These are phyloP conservation scores for Medauroidea extradentata DNA, from an alignment of 1,140 invertebrate genomes.

Conservation along the genomic window DNA sequence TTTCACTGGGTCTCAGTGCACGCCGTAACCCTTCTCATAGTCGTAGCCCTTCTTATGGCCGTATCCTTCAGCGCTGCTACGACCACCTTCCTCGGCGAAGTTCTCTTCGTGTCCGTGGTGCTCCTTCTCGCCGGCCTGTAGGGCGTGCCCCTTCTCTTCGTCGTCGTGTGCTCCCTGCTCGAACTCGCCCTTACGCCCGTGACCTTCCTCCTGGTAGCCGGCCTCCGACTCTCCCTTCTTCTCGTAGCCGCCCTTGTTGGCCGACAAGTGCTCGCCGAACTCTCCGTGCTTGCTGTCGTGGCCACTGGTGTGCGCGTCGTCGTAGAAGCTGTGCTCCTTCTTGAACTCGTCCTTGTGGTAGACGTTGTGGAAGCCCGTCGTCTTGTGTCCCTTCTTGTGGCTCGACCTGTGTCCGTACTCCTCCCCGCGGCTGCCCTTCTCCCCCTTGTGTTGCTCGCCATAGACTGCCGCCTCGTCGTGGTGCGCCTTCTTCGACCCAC, in stretches of 20 bases:
- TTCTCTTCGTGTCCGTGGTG: constrained; percentile 37
- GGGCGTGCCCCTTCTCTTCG: constrained; percentile 41
- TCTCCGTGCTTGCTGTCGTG: constrained; percentile 52
- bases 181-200: constrained; percentile 43
- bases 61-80: not conserved
- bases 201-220: constrained; percentile 41
- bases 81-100: constrained; percentile 5
- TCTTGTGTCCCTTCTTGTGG: constrained; percentile 62
- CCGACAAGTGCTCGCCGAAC: constrained; percentile 45
- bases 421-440: constrained; percentile 40
- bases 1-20: not conserved
- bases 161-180: constrained; percentile 45
- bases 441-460: constrained; percentile 42
- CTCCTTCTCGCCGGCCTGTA: constrained; percentile 42
- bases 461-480: constrained; percentile 42
- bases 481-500: constrained; percentile 36
- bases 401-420: constrained; percentile 38
- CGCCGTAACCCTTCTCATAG: not conserved
- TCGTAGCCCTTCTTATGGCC: not conserved
- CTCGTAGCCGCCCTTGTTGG: constrained; percentile 43
- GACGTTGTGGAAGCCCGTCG: constrained; percentile 65
- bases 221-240: constrained; percentile 49
- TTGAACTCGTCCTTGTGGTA: constrained; percentile 71
- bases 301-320: constrained; percentile 59
- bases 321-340: constrained; percentile 68